A percentile compares a stretch with the other conserved stretches of the same genome.
These are phyloP conservation scores for Gouania willdenowi DNA, from an alignment of 2,797 vertebrate species.

Conservation along the genomic window DNA sequence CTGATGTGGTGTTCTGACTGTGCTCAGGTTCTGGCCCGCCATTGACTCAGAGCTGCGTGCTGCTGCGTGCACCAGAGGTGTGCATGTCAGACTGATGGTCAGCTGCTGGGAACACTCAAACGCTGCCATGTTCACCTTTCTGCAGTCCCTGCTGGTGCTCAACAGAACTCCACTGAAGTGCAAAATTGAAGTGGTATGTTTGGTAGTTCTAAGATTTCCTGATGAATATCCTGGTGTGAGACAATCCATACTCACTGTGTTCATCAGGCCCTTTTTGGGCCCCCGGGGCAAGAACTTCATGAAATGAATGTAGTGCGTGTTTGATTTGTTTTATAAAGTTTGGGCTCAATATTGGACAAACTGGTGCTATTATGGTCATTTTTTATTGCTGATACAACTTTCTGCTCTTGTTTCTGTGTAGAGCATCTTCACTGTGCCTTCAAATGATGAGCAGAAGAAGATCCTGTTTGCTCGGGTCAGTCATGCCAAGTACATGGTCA, in stretches of 20 bases:
- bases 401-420: slow-evolving; percentile 27
- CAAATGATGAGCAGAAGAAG: slow-evolving; percentile 53
- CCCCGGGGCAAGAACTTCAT: too few species aligned
- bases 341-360: too few species aligned
- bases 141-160: slow-evolving; percentile 76
- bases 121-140: slow-evolving; percentile 73
- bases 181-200: slow-evolving; percentile 63
- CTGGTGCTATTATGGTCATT: too few species aligned
- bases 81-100: slow-evolving; percentile 70
- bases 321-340: too few species aligned
- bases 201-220: not conserved
- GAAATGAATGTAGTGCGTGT: too few species aligned
- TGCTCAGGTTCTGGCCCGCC: slow-evolving; percentile 73
- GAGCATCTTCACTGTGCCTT: slow-evolving; percentile 75
- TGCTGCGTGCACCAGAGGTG: slow-evolving; percentile 62
- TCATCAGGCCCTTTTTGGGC: too few species aligned
- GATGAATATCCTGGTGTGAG: too few species aligned
- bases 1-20: not conserved
- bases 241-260: too few species aligned
- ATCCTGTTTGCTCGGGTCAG: slow-evolving; percentile 78
- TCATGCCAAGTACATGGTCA: slow-evolving; percentile 84
- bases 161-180: slow-evolving; percentile 59
- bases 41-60: slow-evolving; percentile 70
- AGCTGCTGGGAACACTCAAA: slow-evolving; percentile 79
- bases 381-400: too few species aligned